These are phyloP conservation scores for Xyliphius kryptos DNA, from an alignment of 2,113 vertebrate species.

Conservation along the genomic window DNA sequence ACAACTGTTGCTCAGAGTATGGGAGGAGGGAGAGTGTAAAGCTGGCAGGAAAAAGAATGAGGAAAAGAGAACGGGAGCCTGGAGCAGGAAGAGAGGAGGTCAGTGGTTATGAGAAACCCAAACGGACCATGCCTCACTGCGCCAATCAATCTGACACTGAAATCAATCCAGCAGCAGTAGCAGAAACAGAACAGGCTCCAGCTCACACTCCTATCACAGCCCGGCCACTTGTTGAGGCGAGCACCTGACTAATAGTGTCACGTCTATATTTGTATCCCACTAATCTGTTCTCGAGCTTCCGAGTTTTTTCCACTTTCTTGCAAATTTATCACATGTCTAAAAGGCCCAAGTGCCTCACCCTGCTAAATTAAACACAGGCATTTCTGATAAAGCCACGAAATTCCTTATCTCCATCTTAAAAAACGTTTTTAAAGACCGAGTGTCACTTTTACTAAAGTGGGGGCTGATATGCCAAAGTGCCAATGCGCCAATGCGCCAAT, in stretches of 20 bases:
- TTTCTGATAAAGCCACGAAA: conserved; percentile 99
- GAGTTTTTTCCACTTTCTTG: conserved; percentile 70
- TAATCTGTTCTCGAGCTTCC: conserved; percentile 66
- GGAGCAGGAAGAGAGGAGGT: conserved; percentile 32
- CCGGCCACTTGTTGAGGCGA: conserved; percentile 62
- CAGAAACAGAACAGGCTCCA: conserved; percentile 15
- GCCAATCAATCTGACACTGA: conserved; percentile 39
- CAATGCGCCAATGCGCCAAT: conserved; percentile 53
- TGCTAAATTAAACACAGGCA: conserved; percentile 97
- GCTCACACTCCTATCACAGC: conserved; percentile 54
- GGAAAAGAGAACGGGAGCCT: too few species aligned
- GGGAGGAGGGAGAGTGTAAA: too few species aligned
- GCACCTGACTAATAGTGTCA: conserved; percentile 72
- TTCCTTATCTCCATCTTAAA: conserved; percentile 90
- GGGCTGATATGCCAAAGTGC: too few species aligned
- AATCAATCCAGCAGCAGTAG: conserved; percentile 42
- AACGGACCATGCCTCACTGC: conserved; percentile 33
- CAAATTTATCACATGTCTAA: conserved; percentile 92
- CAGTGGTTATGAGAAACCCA: conserved; percentile 43
- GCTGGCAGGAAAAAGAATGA: too few species aligned
- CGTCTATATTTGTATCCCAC: conserved; percentile 74
- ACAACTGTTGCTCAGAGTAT: conserved; percentile 52
- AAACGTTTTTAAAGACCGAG: conserved; percentile 90
- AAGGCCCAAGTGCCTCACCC: conserved; percentile 81
- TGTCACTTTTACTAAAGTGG: conserved; percentile 73